These are phyloP conservation scores for Lathronympha strigana DNA, from an alignment of 2,888 invertebrate species.

Conservation along the genomic window DNA sequence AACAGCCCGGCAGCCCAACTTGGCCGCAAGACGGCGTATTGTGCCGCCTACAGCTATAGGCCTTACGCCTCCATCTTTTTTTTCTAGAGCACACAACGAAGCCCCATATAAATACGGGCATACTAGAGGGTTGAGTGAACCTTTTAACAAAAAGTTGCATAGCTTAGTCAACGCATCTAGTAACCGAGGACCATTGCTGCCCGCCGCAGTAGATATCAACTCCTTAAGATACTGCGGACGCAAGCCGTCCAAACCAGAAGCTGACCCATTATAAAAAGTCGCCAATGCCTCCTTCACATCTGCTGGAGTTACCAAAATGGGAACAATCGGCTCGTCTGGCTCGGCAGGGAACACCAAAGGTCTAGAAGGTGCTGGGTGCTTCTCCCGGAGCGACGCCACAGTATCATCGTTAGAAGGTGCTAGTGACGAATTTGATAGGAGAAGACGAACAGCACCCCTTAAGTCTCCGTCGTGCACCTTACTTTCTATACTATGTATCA, in stretches of 20 bases:
- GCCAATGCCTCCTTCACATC: not conserved
- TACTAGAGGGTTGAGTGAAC: not conserved
- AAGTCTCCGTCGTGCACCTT: too few relatives aligned
- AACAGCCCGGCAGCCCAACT: not conserved
- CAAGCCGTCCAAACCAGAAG: too few relatives aligned
- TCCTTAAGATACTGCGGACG: too few relatives aligned
- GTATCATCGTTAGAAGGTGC: not conserved
- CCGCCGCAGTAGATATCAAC: too few relatives aligned
- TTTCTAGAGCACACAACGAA: not conserved
- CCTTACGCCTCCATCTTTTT: constrained; percentile 2
- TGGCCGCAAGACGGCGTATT: not conserved
- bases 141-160: not conserved
- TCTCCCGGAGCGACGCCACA: not conserved
- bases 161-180: not conserved
- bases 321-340: not conserved
- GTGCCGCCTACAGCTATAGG: constrained; percentile 1
- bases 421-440: too few relatives aligned
- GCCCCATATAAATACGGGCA: not conserved
- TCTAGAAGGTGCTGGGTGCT: not conserved
- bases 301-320: not conserved
- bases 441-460: too few relatives aligned
- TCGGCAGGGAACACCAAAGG: not conserved
- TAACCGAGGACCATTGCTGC: too few relatives aligned
- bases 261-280: too few relatives aligned
- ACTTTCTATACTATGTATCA: too few relatives aligned